phyloP scores from a whole-genome alignment of 2,888 invertebrate genomes.

The Oeneis ivallda region DNA sequence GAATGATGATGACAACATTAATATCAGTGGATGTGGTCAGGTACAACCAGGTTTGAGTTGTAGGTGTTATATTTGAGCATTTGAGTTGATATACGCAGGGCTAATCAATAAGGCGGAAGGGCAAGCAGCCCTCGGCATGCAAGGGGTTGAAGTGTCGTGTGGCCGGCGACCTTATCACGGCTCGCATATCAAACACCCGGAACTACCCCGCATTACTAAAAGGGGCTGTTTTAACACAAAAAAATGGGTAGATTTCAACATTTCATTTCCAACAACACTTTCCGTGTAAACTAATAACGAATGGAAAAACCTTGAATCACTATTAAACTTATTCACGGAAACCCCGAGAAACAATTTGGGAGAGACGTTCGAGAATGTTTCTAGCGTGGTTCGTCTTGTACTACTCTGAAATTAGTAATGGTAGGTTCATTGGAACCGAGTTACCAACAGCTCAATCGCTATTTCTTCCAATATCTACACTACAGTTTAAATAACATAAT shows the following conservation, averaged over 20 bases:
- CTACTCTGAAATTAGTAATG: no score
- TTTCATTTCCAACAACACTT: constrained; percentile 23
- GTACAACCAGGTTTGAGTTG: constrained; percentile 6
- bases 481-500: no score
- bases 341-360: no score
- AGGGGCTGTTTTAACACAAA: constrained; percentile 29
- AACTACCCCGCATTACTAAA: constrained; percentile 52
- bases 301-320: constrained; percentile 24
- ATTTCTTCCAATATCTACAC: no score
- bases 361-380: no score
- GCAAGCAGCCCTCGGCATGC: constrained; percentile 68
- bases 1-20: neutral
- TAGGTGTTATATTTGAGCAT: constrained; percentile 25
- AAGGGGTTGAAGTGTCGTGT: constrained; percentile 79
- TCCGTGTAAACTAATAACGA: constrained; percentile 9
- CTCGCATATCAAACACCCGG: constrained; percentile 75
- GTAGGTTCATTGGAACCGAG: no score
- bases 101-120: constrained; percentile 79
- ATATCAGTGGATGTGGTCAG: constrained; percentile 11
- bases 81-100: constrained; percentile 57
- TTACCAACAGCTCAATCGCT: no score
- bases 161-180: constrained; percentile 70
- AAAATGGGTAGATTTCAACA: constrained; percentile 21
- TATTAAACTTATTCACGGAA: neutral
- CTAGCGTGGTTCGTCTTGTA: no score